Percentiles rank a stretch among this genome's conserved stretches.
Conservation (phyloP, 1,140 invertebrate species). For the Musca vetustissima region DNA sequence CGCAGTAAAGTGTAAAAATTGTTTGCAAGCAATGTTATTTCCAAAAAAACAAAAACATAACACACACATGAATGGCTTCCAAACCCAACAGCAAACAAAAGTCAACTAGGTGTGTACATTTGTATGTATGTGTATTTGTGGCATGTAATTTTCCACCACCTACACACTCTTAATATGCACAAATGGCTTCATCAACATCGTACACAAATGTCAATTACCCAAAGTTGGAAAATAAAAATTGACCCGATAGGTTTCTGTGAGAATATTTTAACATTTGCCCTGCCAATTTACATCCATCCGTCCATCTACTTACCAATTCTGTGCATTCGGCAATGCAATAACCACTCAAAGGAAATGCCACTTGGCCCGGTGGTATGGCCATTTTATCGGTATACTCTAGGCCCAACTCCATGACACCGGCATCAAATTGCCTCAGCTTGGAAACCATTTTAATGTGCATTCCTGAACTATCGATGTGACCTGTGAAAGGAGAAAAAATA, state of each 20-base stretch:
- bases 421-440: constrained; percentile 79
- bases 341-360: constrained; percentile 79
- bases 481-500: constrained; percentile 56
- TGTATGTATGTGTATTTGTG: too few species aligned
- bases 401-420: constrained; percentile 95
- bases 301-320: constrained; percentile 64
- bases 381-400: constrained; percentile 97
- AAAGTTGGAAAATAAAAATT: constrained; percentile 6
- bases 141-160: too few species aligned
- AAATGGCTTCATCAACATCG: too few species aligned
- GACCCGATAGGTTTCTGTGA: neutral
- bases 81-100: too few species aligned
- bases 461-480: constrained; percentile 86
- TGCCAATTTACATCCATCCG: neutral
- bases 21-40: too few species aligned
- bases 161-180: too few species aligned
- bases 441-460: constrained; percentile 76
- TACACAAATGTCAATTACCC: neutral
- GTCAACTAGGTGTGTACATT: too few species aligned
- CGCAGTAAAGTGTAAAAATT: too few species aligned
- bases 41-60: too few species aligned
- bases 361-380: constrained; percentile 88
- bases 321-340: constrained; percentile 95
- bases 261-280: neutral
- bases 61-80: too few species aligned